Evolutionary conservation across 2,888 invertebrate species (phyloP), one percentile per base, ranked within the genome.

Genomic region (Serrognathus titanus): DNA sequence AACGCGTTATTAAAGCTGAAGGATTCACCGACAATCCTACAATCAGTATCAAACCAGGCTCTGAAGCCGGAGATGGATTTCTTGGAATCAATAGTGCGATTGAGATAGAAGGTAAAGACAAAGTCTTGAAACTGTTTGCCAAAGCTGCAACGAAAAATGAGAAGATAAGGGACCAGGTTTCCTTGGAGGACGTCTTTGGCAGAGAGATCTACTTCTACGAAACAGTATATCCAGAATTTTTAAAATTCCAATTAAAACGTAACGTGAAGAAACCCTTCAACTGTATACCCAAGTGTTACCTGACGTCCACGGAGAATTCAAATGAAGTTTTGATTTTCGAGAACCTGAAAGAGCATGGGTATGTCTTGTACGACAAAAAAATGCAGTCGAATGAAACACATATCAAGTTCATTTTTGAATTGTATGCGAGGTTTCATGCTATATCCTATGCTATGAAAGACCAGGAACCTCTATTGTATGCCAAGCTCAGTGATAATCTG

Each of bases 391-490:
- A 72, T 47, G 60, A 65, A 9, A 59, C 65, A n/a, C 74, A 74
- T 54, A 53, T 72, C 0, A 49, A 54, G 8, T 31, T 66, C 5
- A 68, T 71, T 7, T 51, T 74, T 12, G 60, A 60, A 6, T 68
- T 69, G 43, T 69, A 73, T 41, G 75, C 68, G 0, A 68, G 66
- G 49, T 68, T 70, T 12, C 75, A 75, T 53, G 68, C 71, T 0
- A 53, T 69, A 6, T 70, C 70, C 0, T 65, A 68, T 31, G 73
- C 68, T 1, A 54, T 74, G 45, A 67, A 63, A 24, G 60, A 70
- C 41, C 63, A 68, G 45, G 52, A 69, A 13, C 65, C 67, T 3
- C 61, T 68, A 51, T 45, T 56, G 24, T 72, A 67, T 53, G 52
- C 62, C 1, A 31, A 63, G 1, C 35, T 67, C 20, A 31, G 45